Evolutionary conservation across 2,888 invertebrate genomes (phyloP).

Genomic region (Lysandra coridon): DNA sequence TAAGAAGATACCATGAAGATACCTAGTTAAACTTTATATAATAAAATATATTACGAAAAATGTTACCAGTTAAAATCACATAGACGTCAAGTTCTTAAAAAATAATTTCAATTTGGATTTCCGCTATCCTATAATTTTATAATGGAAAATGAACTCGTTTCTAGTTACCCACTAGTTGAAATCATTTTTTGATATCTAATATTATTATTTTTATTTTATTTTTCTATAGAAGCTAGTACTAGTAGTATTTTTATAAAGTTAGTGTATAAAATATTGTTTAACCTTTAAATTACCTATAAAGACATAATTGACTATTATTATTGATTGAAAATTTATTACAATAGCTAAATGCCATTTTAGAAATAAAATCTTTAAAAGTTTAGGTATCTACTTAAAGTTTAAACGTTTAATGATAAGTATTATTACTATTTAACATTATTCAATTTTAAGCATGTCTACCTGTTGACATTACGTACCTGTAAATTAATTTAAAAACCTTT

Average conservation of each 20-base stretch:
- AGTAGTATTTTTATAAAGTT: no score
- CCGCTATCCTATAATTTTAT: no score
- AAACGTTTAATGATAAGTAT: not conserved
- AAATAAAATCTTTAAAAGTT: not conserved
- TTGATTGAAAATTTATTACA: not conserved
- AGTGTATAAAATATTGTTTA: no score
- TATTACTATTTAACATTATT: not conserved
- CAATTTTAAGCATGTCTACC: not conserved
- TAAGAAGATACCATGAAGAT: not conserved
- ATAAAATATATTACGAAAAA: slow-evolving; percentile 2
- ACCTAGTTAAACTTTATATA: not conserved
- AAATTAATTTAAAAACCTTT: slow-evolving; percentile 11
- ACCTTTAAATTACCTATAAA: not conserved
- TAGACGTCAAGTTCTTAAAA: not conserved
- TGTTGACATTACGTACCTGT: not conserved
- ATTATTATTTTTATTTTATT: no score
- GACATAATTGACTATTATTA: not conserved
- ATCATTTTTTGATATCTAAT: no score
- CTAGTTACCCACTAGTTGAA: no score
- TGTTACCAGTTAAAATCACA: not conserved
- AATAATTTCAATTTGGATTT: not conserved
- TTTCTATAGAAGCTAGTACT: no score
- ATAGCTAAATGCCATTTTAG: not conserved
- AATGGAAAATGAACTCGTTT: no score
- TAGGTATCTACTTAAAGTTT: not conserved